Evolutionary conservation across 2,113 vertebrate genomes (phyloP).

Genomic region (Buteo buteo): DNA sequence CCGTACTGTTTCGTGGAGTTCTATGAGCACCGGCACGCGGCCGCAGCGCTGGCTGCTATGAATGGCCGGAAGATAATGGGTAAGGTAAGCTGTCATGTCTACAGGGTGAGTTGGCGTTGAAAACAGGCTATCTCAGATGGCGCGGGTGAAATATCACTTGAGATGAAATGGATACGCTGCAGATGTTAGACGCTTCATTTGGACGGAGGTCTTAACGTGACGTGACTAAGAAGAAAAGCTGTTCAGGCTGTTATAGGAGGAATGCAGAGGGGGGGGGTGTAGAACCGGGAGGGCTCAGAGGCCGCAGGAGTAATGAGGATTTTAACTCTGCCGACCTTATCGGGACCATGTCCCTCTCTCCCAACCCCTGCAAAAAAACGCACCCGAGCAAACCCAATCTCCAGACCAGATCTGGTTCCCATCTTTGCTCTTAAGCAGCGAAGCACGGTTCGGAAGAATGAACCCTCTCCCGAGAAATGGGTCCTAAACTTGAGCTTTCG

Average conservation of each 20-base stretch:
- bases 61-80: slow-evolving; percentile 99
- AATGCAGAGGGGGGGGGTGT: fast-evolving
- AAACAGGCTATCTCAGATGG: not conserved
- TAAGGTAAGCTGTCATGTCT: slow-evolving; percentile 93
- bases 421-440: not conserved
- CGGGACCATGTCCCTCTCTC: too few species aligned
- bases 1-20: slow-evolving; percentile 99
- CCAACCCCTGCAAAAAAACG: not conserved
- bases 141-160: not conserved
- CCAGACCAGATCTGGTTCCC: not conserved
- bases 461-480: not conserved
- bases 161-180: not conserved
- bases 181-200: fast-evolving
- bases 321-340: not conserved
- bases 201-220: fast-evolving
- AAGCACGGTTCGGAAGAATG: not conserved
- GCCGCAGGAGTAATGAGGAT: fast-evolving
- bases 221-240: fast-evolving
- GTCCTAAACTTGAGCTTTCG: not conserved
- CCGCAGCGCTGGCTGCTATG: slow-evolving; percentile 95
- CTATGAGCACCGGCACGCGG: slow-evolving; percentile 96
- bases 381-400: too few species aligned
- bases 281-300: not conserved
- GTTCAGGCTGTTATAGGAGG: not conserved
- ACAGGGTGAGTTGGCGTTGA: slow-evolving; percentile 75